Evolutionary conservation across 1,140 invertebrate genomes (phyloP).

Genomic region (Streblospio benedicti): DNA sequence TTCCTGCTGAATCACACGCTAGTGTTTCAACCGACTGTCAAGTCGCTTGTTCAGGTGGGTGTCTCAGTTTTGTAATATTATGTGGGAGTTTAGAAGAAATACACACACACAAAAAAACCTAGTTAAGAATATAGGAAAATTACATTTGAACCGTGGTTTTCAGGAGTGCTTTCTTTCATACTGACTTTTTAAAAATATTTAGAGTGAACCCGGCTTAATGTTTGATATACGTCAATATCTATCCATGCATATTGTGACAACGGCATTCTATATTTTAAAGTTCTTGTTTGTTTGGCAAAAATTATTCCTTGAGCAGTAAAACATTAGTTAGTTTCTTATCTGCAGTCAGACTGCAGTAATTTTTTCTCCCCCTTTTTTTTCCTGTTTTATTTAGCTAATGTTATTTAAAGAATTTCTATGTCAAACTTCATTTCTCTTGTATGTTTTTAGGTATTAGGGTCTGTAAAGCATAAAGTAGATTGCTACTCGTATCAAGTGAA

Average conservation of each 20-base stretch:
- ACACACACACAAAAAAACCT: no score
- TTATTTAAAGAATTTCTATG: no score
- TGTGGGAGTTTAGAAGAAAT: not conserved
- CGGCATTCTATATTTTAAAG: no score
- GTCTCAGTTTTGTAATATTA: not conserved
- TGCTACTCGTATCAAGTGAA: slow-evolving; percentile 62
- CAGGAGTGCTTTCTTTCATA: not conserved
- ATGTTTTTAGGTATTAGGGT: slow-evolving; percentile 66
- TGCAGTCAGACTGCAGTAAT: no score
- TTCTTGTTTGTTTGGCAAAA: no score
- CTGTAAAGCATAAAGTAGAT: slow-evolving; percentile 78
- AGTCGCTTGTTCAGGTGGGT: slow-evolving; percentile 75
- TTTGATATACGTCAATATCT: not conserved
- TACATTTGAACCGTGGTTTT: not conserved
- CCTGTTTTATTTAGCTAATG: no score
- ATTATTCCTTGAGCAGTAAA: no score
- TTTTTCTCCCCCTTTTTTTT: no score
- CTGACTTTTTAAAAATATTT: not conserved
- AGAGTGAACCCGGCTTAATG: not conserved
- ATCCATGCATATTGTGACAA: not conserved
- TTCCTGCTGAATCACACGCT: slow-evolving; percentile 78
- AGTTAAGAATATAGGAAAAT: no score
- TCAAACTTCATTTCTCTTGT: no score
- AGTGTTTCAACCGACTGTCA: slow-evolving; percentile 78
- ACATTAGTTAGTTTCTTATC: no score